Conservation (phyloP, 2,888 invertebrate genomes). For the Amblyjoppa fuscipennis region DNA sequence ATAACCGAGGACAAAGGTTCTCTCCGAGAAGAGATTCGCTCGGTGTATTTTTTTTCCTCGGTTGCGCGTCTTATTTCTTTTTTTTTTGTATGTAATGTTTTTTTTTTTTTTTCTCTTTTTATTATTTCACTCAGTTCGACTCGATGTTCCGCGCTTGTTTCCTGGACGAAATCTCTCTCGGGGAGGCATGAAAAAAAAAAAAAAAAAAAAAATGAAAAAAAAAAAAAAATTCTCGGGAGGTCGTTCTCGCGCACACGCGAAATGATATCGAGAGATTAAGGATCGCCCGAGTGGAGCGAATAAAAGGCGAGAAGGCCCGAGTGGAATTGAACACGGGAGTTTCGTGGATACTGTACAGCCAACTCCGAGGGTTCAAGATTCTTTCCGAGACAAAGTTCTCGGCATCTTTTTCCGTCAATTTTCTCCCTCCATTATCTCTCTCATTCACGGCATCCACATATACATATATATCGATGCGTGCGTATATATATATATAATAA, state of each 20-base stretch:
- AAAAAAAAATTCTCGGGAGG: conserved; percentile 11
- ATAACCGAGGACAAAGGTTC: conserved; percentile 63
- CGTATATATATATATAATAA: conserved; percentile 6
- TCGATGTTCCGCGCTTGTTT: conserved; percentile 34
- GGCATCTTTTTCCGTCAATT: conserved; percentile 25
- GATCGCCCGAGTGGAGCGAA: conserved; percentile 46
- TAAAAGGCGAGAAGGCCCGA: conserved; percentile 39
- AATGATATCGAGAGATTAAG: conserved; percentile 65
- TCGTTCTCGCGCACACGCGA: conserved; percentile 63
- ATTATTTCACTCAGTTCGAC: conserved; percentile 8
- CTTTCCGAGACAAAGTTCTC: conserved; percentile 53
- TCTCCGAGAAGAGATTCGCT: conserved; percentile 32
- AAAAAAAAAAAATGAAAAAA: neutral
- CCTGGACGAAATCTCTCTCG: conserved; percentile 47
- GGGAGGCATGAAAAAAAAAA: conserved; percentile 4
- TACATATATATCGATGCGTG: neutral
- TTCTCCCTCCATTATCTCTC: conserved; percentile 22
- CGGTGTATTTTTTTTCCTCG: conserved; percentile 33
- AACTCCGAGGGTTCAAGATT: conserved; percentile 52
- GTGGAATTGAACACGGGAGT: conserved; percentile 27
- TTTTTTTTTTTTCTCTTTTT: conserved; percentile 1
- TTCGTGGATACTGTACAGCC: conserved; percentile 5
- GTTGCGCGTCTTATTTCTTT: conserved; percentile 6
- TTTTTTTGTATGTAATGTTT: neutral
- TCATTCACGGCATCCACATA: conserved; percentile 11